These are phyloP conservation scores for Proisotoma minuta DNA, from an alignment of 2,888 invertebrate species.

Conservation along the genomic window DNA sequence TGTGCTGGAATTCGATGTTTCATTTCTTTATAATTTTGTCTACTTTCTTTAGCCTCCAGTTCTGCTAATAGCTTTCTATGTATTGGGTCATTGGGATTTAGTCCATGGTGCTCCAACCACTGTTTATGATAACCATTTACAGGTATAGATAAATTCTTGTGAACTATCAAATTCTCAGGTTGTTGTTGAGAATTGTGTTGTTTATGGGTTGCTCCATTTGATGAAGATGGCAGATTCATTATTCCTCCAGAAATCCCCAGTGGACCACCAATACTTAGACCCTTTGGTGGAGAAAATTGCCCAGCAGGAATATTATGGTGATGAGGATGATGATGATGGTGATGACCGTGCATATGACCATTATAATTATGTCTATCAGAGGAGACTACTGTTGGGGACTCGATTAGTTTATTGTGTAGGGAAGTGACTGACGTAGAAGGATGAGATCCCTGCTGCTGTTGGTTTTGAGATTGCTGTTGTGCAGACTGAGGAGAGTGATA, in stretches of 20 bases:
- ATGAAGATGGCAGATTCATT: slow-evolving; percentile 28
- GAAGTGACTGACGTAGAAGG: slow-evolving; percentile 36
- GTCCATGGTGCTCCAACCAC: slow-evolving; percentile 2
- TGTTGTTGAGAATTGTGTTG: slow-evolving; percentile 20
- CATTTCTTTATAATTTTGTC: slow-evolving; percentile 51
- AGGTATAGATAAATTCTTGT: background rate
- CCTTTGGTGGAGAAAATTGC: slow-evolving; percentile 19
- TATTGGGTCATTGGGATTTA: background rate
- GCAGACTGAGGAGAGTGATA: slow-evolving; percentile 21
- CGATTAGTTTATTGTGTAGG: slow-evolving; percentile 41
- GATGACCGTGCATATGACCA: slow-evolving; percentile 26
- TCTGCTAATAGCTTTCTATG: background rate
- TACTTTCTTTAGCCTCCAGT: slow-evolving; percentile 19
- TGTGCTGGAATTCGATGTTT: slow-evolving; percentile 48
- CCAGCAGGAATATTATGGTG: slow-evolving; percentile 9
- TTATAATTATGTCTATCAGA: slow-evolving; percentile 34
- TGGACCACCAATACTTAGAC: slow-evolving; percentile 35
- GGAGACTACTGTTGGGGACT: slow-evolving; percentile 30
- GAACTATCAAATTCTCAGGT: background rate
- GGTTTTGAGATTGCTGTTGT: slow-evolving; percentile 26
- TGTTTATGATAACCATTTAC: background rate
- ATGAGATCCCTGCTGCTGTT: slow-evolving; percentile 23
- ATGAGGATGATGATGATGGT: slow-evolving; percentile 27
- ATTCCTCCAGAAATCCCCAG: slow-evolving; percentile 34
- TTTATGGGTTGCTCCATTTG: slow-evolving; percentile 24